These are phyloP conservation scores for Loris lydekkerianus DNA, from an alignment of 2,797 vertebrate species.

Conservation along the genomic window DNA sequence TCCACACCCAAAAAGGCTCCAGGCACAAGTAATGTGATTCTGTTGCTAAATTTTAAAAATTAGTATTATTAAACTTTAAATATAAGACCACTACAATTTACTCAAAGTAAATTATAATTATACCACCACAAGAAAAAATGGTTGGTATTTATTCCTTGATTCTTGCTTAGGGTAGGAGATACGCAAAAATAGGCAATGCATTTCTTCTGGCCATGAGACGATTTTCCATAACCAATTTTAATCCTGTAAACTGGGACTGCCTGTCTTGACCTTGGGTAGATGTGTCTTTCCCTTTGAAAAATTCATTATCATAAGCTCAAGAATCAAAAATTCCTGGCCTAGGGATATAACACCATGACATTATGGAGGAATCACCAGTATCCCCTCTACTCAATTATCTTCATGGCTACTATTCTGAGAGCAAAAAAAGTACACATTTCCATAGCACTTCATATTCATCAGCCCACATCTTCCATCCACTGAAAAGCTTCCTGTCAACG, in stretches of 20 bases:
- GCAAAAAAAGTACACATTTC: background rate
- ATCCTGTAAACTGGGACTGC: background rate
- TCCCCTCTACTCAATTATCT: background rate
- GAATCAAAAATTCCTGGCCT: background rate
- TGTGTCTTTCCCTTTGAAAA: constrained; percentile 24
- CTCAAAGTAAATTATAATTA: background rate
- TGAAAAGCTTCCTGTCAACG: background rate
- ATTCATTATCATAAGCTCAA: background rate
- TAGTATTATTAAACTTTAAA: background rate
- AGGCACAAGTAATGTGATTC: background rate
- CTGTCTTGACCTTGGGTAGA: background rate
- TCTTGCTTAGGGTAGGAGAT: background rate
- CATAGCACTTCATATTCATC: background rate
- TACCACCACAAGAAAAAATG: background rate
- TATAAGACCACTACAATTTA: background rate
- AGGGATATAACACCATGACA: background rate
- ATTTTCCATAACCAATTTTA: background rate
- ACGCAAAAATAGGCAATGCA: background rate
- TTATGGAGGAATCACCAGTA: background rate
- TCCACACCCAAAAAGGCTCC: background rate
- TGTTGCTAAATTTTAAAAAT: background rate
- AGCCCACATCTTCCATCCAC: background rate
- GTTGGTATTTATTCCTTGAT: constrained; percentile 6
- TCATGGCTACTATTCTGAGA: background rate
- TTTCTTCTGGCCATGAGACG: background rate